Evolutionary conservation across 2,797 vertebrate species (phyloP).

Genomic region (Sebastes taczanowskii): DNA sequence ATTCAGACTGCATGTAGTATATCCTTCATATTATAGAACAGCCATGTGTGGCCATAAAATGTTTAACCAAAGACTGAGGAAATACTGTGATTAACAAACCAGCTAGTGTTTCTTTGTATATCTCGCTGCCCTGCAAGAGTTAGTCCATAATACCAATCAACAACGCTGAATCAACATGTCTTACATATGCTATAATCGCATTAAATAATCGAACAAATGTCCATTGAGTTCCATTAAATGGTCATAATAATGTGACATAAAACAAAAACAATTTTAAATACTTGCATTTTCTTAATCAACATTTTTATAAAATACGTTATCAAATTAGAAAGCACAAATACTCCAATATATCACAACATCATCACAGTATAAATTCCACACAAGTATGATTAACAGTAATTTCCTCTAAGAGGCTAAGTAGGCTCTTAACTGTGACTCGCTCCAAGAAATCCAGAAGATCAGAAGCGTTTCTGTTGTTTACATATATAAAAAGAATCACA

Average conservation of each 20-base stretch:
- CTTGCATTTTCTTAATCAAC: too few species aligned
- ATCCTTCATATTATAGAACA: fast-evolving
- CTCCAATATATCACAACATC: not conserved
- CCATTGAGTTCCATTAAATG: not conserved
- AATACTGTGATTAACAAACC: not conserved
- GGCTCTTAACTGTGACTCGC: too few species aligned
- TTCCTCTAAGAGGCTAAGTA: fast-evolving
- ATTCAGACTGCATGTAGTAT: not conserved
- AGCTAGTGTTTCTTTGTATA: not conserved
- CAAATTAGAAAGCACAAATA: not conserved
- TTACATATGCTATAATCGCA: not conserved
- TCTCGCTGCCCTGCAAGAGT: too few species aligned
- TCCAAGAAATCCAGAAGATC: too few species aligned
- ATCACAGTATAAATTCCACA: not conserved
- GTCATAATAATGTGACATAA: not conserved
- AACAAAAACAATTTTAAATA: too few species aligned
- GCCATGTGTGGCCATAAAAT: not conserved
- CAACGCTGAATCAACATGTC: too few species aligned
- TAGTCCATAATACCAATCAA: too few species aligned
- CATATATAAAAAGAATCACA: too few species aligned
- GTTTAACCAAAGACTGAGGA: not conserved
- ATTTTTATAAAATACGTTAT: too few species aligned
- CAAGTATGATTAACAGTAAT: not conserved
- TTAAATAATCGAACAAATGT: not conserved
- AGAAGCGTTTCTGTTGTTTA: too few species aligned